Conservation (phyloP, 2,797 vertebrate genomes). For the Enteromius thamalakanensis region DNA sequence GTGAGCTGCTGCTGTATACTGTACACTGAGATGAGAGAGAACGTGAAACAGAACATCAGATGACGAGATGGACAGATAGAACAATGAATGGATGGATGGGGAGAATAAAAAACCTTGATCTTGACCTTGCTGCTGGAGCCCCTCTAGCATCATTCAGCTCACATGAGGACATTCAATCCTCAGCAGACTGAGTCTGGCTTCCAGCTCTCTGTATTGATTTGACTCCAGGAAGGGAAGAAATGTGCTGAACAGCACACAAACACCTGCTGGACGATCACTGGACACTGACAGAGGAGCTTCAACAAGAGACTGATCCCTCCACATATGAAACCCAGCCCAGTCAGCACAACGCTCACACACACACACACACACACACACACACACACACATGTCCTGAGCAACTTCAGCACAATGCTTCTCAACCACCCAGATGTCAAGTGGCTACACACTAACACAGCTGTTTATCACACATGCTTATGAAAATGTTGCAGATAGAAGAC, state of each 20-base stretch:
- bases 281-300: slow-evolving; percentile 40
- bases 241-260: slow-evolving; percentile 51
- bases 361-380: neutral
- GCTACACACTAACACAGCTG: neutral
- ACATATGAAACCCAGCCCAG: slow-evolving; percentile 13
- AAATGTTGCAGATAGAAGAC: neutral
- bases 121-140: slow-evolving; percentile 45
- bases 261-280: slow-evolving; percentile 41
- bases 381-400: neutral
- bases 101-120: neutral
- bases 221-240: slow-evolving; percentile 44
- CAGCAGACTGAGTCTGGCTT: neutral
- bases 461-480: neutral
- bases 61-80: neutral
- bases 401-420: neutral
- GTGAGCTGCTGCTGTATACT: neutral
- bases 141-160: slow-evolving; percentile 27
- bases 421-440: neutral
- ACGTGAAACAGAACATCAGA: neutral
- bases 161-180: slow-evolving; percentile 42
- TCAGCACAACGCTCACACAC: neutral
- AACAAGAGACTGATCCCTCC: slow-evolving; percentile 6
- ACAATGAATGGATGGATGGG: neutral
- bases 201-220: slow-evolving; percentile 50
- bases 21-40: neutral